Conservation (phyloP, 1,140 invertebrate species). For the Lethocerus indicus region DNA sequence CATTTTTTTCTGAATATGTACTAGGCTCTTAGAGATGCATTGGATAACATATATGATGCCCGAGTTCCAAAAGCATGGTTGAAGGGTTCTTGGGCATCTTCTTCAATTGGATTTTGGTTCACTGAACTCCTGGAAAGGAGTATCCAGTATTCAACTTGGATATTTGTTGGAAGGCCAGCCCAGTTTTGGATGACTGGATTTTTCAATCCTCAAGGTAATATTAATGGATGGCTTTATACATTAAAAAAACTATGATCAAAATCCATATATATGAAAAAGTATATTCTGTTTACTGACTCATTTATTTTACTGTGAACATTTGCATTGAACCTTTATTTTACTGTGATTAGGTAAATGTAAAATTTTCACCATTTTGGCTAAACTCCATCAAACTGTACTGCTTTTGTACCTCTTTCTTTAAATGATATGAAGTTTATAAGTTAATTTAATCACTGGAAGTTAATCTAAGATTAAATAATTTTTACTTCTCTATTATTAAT, state of each 20-base stretch:
- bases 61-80: constrained; percentile 47
- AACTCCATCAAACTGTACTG: too few relatives aligned
- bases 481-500: not conserved
- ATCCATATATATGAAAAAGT: too few relatives aligned
- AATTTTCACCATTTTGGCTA: too few relatives aligned
- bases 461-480: too few relatives aligned
- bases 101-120: constrained; percentile 69
- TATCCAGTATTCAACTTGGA: constrained; percentile 49
- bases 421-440: too few relatives aligned
- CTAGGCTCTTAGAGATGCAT: constrained; percentile 47
- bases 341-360: too few relatives aligned
- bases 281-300: too few relatives aligned
- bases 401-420: too few relatives aligned
- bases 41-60: constrained; percentile 63
- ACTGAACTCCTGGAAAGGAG: constrained; percentile 61
- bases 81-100: constrained; percentile 54
- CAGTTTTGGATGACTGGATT: constrained; percentile 83
- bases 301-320: too few relatives aligned
- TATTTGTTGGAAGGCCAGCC: constrained; percentile 41
- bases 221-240: not conserved
- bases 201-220: constrained; percentile 70
- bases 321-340: too few relatives aligned
- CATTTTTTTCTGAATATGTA: not conserved
- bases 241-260: too few relatives aligned
- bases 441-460: too few relatives aligned